Evolutionary conservation across 1,140 invertebrate genomes (phyloP).

Genomic region (Batillaria attramentaria): DNA sequence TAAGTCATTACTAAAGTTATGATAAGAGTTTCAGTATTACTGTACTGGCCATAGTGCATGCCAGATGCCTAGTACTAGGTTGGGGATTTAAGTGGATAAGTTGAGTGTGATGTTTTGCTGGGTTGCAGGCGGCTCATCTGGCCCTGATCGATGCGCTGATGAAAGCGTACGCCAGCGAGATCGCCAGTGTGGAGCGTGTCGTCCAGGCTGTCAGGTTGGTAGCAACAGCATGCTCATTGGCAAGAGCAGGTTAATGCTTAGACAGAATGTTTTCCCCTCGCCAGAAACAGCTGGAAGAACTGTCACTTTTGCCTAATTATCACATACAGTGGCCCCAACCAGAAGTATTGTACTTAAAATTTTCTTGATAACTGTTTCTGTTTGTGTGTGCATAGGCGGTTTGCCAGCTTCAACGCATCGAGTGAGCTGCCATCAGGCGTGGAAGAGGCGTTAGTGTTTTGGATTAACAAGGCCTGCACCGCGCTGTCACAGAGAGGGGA

Average conservation of each 20-base stretch:
- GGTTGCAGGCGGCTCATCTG: conserved; percentile 91
- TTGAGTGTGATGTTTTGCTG: neutral
- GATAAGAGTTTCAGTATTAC: no score
- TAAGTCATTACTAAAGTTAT: no score
- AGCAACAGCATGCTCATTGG: neutral
- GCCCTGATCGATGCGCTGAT: conserved; percentile 97
- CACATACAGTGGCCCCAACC: no score
- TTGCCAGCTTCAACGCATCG: conserved; percentile 72
- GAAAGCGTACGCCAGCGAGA: conserved; percentile 93
- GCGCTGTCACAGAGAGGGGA: conserved; percentile 45
- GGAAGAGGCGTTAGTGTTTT: conserved; percentile 90
- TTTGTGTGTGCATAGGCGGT: conserved; percentile 65
- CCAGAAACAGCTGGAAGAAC: no score
- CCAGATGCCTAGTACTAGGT: no score
- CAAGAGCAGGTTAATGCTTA: no score
- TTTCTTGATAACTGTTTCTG: neutral
- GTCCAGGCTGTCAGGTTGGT: conserved; percentile 82
- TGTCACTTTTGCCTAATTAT: no score
- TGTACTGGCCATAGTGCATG: no score
- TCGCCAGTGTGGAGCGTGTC: conserved; percentile 90
- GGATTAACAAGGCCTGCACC: conserved; percentile 89
- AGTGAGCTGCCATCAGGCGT: conserved; percentile 79
- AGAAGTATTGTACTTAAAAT: neutral
- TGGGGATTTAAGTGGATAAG: neutral
- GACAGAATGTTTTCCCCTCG: no score